Conservation (phyloP, 2,888 invertebrate genomes). For the Apamea anceps region DNA sequence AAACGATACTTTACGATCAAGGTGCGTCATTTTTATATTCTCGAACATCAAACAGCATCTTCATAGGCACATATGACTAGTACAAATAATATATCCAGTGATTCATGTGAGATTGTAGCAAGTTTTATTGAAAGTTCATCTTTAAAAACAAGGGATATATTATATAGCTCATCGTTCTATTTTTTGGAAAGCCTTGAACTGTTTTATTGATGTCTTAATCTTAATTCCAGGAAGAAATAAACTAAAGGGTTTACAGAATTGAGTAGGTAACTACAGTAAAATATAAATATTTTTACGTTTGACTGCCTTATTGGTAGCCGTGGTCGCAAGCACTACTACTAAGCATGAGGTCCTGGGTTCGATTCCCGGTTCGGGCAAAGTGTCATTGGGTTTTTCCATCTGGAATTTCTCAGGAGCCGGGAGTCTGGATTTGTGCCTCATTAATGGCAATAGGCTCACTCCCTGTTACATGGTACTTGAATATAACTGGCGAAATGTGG, state of each 20-base stretch:
- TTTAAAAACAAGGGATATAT: slow-evolving; percentile 23
- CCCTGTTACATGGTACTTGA: too few species aligned
- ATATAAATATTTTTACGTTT: too few species aligned
- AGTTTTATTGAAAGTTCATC: slow-evolving; percentile 19
- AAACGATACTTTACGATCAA: not conserved
- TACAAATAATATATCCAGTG: slow-evolving; percentile 20
- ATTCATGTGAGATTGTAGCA: slow-evolving; percentile 19
- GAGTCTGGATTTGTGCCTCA: too few species aligned
- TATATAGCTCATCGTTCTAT: slow-evolving; percentile 10
- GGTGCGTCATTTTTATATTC: slow-evolving; percentile 39
- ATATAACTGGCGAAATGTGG: too few species aligned
- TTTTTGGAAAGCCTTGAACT: slow-evolving; percentile 19
- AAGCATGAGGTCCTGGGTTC: too few species aligned
- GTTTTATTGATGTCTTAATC: slow-evolving; percentile 8
- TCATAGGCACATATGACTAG: not conserved
- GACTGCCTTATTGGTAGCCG: too few species aligned
- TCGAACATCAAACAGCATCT: not conserved
- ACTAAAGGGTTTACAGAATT: not conserved
- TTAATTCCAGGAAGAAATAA: too few species aligned
- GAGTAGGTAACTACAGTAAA: not conserved
- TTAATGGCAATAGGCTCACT: too few species aligned
- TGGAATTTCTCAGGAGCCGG: too few species aligned
- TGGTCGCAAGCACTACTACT: too few species aligned
- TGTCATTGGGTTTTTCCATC: too few species aligned
- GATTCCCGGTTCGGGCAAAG: too few species aligned